A percentile compares a stretch with the other conserved stretches of the same genome.
Conservation (phyloP, 2,888 invertebrate genomes). For the Agrotis exclamationis region DNA sequence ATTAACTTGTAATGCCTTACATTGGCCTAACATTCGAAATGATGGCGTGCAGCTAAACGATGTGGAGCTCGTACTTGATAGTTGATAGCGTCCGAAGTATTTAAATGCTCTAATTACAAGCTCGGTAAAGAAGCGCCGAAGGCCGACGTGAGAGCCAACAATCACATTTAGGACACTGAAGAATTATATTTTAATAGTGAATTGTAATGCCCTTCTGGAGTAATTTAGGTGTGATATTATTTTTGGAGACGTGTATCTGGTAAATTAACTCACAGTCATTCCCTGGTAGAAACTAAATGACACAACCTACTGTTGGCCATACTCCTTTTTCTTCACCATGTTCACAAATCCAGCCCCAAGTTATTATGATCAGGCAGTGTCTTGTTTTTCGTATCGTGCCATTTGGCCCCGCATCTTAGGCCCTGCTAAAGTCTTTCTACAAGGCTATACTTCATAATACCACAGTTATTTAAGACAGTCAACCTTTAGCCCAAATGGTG, state of each 20-base stretch:
- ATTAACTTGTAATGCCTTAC: conserved; percentile 17
- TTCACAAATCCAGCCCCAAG: too few relatives aligned
- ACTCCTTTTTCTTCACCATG: too few relatives aligned
- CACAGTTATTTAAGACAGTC: too few relatives aligned
- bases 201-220: conserved; percentile 1
- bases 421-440: too few relatives aligned
- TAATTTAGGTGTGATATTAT: not conserved
- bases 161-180: conserved; percentile 36
- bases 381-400: too few relatives aligned
- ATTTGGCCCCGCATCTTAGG: too few relatives aligned
- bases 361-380: too few relatives aligned
- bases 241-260: not conserved
- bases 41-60: conserved; percentile 66
- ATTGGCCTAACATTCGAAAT: conserved; percentile 31
- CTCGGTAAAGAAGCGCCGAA: conserved; percentile 46
- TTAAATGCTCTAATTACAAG: conserved; percentile 61
- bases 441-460: too few relatives aligned
- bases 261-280: too few relatives aligned
- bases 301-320: too few relatives aligned
- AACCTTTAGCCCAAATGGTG: too few relatives aligned
- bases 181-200: conserved; percentile 1
- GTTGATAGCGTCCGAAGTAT: conserved; percentile 56
- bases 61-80: conserved; percentile 53
- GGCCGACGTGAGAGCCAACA: conserved; percentile 55
- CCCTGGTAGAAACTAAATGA: too few relatives aligned